Evolutionary conservation across 2,797 vertebrate species (phyloP).

Genomic region (Dendrocincla tyrannina): DNA sequence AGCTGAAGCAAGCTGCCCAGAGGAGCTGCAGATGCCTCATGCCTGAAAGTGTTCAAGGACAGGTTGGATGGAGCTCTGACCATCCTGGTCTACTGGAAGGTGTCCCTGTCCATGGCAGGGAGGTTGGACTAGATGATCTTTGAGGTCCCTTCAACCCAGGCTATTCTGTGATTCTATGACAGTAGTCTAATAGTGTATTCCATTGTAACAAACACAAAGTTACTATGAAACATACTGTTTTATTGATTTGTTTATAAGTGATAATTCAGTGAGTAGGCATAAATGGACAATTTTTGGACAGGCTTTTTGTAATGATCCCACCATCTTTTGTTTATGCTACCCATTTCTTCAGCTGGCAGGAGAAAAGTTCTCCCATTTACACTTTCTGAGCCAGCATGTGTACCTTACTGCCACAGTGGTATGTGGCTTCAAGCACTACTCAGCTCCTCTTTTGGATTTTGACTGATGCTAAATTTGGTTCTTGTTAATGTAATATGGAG

Average conservation of each 20-base stretch:
- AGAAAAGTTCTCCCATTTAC: not conserved
- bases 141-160: not conserved
- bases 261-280: not conserved
- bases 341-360: not conserved
- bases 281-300: not conserved
- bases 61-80: not conserved
- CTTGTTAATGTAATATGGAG: not conserved
- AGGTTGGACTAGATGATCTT: not conserved
- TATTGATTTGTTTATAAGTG: not conserved
- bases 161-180: not conserved
- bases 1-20: not conserved
- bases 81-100: not conserved
- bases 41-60: not conserved
- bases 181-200: not conserved
- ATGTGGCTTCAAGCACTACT: not conserved
- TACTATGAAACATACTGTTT: not conserved
- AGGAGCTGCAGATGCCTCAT: not conserved
- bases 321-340: not conserved
- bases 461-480: not conserved
- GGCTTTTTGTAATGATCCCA: not conserved
- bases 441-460: not conserved
- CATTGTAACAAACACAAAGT: not conserved
- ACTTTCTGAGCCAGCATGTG: not conserved
- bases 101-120: not conserved
- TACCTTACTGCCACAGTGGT: not conserved